These are phyloP conservation scores for Drosophila aldrichi DNA, from an alignment of 2,888 invertebrate genomes.

Conservation along the genomic window DNA sequence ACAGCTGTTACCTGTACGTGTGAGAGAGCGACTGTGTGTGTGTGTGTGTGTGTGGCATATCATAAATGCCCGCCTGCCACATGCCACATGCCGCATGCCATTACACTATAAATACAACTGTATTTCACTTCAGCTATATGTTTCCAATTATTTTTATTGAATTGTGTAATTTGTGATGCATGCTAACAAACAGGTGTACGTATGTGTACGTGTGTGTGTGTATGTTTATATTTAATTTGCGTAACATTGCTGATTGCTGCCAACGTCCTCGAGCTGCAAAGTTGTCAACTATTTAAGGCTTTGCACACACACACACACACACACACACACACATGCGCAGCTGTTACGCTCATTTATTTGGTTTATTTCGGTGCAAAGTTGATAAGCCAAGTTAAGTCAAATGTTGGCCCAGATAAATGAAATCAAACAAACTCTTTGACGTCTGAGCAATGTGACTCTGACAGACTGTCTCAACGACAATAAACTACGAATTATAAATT, in stretches of 20 bases:
- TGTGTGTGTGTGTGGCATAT: slow-evolving; percentile 18
- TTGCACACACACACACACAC: neutral
- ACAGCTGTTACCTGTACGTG: slow-evolving; percentile 52
- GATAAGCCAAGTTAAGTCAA: slow-evolving; percentile 19
- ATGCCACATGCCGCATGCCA: slow-evolving; percentile 14
- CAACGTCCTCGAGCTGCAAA: slow-evolving; percentile 22
- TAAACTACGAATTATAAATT: neutral
- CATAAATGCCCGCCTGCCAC: slow-evolving; percentile 6
- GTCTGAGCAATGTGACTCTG: neutral
- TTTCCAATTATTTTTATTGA: slow-evolving; percentile 62
- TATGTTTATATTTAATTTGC: slow-evolving; percentile 9
- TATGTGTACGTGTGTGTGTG: slow-evolving; percentile 16
- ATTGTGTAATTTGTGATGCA: slow-evolving; percentile 64
- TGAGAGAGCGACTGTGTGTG: neutral
- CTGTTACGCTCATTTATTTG: slow-evolving; percentile 19
- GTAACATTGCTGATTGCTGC: slow-evolving; percentile 17
- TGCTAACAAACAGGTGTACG: slow-evolving; percentile 27
- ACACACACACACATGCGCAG: neutral
- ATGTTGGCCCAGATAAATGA: slow-evolving; percentile 7
- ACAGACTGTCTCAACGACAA: neutral
- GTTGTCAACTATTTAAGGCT: slow-evolving; percentile 11
- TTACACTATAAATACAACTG: slow-evolving; percentile 2
- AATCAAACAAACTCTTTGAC: neutral
- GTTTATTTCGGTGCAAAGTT: slow-evolving; percentile 17
- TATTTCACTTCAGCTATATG: slow-evolving; percentile 38